A percentile compares a stretch with the other conserved stretches of the same genome.
Conservation (phyloP, 2,113 vertebrate genomes). For the Thamnophis sirtalis region DNA sequence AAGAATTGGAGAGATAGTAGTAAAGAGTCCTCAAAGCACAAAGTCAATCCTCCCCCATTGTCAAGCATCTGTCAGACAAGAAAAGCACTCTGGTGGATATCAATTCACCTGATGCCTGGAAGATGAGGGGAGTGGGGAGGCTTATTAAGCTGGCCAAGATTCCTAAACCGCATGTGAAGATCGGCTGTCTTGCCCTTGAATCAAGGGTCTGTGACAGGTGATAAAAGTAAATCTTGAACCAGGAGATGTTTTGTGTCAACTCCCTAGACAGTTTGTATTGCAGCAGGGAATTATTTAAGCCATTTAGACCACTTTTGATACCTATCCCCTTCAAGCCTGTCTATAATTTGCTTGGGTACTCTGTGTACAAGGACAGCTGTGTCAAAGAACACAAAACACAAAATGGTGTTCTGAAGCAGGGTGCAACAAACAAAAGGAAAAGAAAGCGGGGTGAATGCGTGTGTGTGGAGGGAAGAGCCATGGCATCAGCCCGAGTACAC, state of each 20-base stretch:
- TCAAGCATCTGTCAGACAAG: conserved; percentile 46
- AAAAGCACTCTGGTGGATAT: conserved; percentile 40
- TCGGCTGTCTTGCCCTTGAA: conserved; percentile 67
- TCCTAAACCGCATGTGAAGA: conserved; percentile 52
- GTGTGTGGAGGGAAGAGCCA: background rate
- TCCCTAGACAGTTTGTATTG: conserved; percentile 57
- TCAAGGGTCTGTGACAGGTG: conserved; percentile 68
- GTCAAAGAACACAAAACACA: conserved; percentile 48
- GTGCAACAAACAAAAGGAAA: background rate
- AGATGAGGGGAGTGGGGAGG: conserved; percentile 18
- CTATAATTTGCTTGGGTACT: conserved; percentile 60
- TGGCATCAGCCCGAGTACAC: conserved; percentile 29
- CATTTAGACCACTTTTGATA: conserved; percentile 66
- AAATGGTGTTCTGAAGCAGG: conserved; percentile 28
- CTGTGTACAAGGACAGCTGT: conserved; percentile 52
- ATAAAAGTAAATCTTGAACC: conserved; percentile 68
- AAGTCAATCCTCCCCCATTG: conserved; percentile 26
- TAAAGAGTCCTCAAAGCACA: background rate
- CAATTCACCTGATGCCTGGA: conserved; percentile 43
- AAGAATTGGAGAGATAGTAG: conserved; percentile 3
- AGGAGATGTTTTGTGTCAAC: conserved; percentile 66
- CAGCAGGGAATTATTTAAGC: conserved; percentile 65
- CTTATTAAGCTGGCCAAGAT: conserved; percentile 58
- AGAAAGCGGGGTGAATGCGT: rapidly evolving
- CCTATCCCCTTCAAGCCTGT: conserved; percentile 55